Percentiles rank a stretch among this genome's conserved stretches.
These are phyloP conservation scores for Protophormia terraenovae DNA, from an alignment of 2,888 invertebrate genomes.

Conservation along the genomic window DNA sequence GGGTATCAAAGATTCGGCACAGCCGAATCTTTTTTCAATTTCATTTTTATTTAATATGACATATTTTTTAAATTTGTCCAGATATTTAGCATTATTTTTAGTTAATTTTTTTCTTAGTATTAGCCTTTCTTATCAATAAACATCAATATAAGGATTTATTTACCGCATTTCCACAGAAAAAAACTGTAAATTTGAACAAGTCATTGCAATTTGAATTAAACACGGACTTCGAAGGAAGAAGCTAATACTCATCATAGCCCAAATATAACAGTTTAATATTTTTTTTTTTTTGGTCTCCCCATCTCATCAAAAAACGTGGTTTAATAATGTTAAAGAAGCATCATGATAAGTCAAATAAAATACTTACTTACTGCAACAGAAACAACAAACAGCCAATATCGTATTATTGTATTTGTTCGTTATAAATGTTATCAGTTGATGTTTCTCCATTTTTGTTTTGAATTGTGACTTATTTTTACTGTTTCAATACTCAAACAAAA, in stretches of 20 bases:
- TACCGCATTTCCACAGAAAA: slow-evolving; percentile 36
- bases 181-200: slow-evolving; percentile 25
- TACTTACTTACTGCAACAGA: not conserved
- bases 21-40: too few species aligned
- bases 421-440: slow-evolving; percentile 51
- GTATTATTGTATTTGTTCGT: slow-evolving; percentile 33
- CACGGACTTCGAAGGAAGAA: not conserved
- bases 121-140: too few species aligned
- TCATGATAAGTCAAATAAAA: slow-evolving; percentile 48
- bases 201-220: slow-evolving; percentile 8
- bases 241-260: not conserved
- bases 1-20: too few species aligned
- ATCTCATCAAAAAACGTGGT: slow-evolving; percentile 46
- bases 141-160: not conserved
- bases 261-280: slow-evolving; percentile 10
- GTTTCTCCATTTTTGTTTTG: not conserved
- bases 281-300: slow-evolving; percentile 23
- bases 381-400: slow-evolving; percentile 33
- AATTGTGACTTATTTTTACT: not conserved
- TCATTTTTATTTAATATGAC: too few species aligned
- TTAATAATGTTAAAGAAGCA: slow-evolving; percentile 34
- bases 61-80: too few species aligned
- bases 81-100: too few species aligned
- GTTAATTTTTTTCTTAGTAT: too few species aligned
- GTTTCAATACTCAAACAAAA: too few species aligned